A percentile compares a stretch with the other conserved stretches of the same genome.
These are phyloP conservation scores for Chelon auratus DNA, from an alignment of 2,797 vertebrate genomes.

Conservation along the genomic window DNA sequence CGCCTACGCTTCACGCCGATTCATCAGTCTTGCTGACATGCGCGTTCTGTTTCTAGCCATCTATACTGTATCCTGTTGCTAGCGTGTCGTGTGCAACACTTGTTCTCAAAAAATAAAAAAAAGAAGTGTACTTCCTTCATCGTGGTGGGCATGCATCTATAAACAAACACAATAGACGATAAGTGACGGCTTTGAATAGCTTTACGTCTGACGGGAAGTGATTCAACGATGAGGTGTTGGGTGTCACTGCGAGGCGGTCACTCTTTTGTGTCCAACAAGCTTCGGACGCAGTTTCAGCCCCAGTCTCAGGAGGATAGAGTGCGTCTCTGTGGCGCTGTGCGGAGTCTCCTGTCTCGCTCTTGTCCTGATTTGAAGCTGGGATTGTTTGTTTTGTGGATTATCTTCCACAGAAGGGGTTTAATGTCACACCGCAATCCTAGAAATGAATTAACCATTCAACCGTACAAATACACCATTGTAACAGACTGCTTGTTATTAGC, in stretches of 20 bases:
- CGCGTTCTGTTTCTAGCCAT: not conserved
- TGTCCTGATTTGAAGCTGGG: not conserved
- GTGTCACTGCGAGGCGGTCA: not conserved
- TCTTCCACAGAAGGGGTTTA: not conserved
- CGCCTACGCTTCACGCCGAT: not conserved
- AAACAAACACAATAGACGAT: not conserved
- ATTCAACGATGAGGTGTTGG: not conserved
- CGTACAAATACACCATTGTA: not conserved
- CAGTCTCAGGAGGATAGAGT: not conserved
- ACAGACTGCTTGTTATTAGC: not conserved
- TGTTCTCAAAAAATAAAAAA: not conserved
- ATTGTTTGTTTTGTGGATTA: not conserved
- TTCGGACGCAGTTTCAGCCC: constrained; percentile 13
- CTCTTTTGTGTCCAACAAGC: not conserved
- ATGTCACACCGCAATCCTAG: not conserved
- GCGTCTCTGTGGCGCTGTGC: not conserved
- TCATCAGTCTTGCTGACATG: not conserved
- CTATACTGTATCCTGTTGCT: not conserved
- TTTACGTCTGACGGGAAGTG: constrained; percentile 19
- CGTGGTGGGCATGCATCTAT: not conserved
- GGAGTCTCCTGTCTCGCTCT: not conserved
- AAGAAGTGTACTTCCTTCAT: not conserved
- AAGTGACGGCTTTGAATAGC: constrained; percentile 12
- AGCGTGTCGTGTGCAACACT: not conserved
- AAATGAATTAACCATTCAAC: not conserved